A percentile compares a stretch with the other conserved stretches of the same genome.
phyloP scores from a whole-genome alignment of 2,888 invertebrate genomes.

The Melieria picta region DNA sequence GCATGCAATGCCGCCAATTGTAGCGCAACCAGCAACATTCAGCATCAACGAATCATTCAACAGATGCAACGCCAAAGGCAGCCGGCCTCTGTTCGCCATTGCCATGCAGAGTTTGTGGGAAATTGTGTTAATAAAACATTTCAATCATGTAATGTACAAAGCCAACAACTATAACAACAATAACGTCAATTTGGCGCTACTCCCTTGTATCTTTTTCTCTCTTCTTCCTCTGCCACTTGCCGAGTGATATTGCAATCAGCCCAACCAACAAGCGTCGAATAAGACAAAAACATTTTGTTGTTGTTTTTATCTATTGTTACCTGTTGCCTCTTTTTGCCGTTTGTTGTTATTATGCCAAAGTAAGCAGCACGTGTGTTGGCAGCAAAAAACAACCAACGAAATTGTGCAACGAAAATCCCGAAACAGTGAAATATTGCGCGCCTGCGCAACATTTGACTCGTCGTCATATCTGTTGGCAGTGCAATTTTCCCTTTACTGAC shows the following conservation, averaged over 20 bases:
- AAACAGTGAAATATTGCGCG: conserved; percentile 6
- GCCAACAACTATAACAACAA: neutral
- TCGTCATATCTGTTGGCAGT: conserved; percentile 7
- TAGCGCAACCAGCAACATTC: neutral
- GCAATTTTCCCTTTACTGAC: conserved; percentile 8
- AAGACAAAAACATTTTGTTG: neutral
- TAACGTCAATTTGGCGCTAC: neutral
- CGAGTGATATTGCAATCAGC: neutral
- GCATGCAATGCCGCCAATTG: neutral
- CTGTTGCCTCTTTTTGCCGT: no score
- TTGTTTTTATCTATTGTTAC: no score
- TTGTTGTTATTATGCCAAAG: no score
- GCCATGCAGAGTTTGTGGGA: neutral
- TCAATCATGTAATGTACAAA: conserved; percentile 18
- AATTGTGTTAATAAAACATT: conserved; percentile 29
- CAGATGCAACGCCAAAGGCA: neutral
- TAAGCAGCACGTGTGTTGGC: no score
- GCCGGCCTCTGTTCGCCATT: conserved; percentile 1
- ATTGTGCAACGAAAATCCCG: neutral
- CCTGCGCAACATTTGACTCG: conserved; percentile 17
- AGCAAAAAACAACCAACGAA: no score
- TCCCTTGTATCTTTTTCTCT: neutral
- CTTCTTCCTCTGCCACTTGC: neutral
- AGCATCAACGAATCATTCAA: neutral
- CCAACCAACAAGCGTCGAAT: neutral